Evolutionary conservation across 2,888 invertebrate species (phyloP).

Genomic region (Lasioglossum morio): DNA sequence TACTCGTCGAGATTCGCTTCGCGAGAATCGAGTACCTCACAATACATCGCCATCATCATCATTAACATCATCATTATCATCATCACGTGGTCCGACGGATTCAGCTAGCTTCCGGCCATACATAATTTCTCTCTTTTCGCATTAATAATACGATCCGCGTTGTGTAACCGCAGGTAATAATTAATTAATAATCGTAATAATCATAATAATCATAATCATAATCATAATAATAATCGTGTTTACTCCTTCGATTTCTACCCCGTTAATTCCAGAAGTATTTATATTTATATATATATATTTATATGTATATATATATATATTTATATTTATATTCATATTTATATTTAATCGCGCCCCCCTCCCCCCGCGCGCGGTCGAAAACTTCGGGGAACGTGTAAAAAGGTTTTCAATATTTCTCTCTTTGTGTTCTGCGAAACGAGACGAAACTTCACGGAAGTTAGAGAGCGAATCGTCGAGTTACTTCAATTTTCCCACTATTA

Average conservation of each 20-base stretch:
- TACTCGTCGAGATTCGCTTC: constrained; percentile 19
- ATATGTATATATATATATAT: constrained; percentile 54
- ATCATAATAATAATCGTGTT: constrained; percentile 34
- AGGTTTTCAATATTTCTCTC: constrained; percentile 13
- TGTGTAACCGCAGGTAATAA: constrained; percentile 30
- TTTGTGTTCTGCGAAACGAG: constrained; percentile 62
- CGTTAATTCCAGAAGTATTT: constrained; percentile 57
- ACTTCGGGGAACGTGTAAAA: constrained; percentile 37
- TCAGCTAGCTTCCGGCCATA: constrained; percentile 47
- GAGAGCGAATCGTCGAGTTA: constrained; percentile 63
- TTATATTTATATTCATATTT: constrained; percentile 33
- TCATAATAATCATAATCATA: constrained; percentile 28
- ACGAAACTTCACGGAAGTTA: constrained; percentile 80
- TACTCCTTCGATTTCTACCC: constrained; percentile 45
- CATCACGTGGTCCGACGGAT: constrained; percentile 57
- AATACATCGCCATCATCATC: background rate
- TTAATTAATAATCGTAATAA: constrained; percentile 42
- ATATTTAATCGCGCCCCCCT: constrained; percentile 29
- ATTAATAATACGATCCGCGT: constrained; percentile 28
- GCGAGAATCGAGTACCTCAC: constrained; percentile 32
- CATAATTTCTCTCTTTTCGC: constrained; percentile 18
- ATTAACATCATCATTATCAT: constrained; percentile 5
- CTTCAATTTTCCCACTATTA: background rate
- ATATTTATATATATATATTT: constrained; percentile 48
- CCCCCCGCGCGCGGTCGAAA: constrained; percentile 18